Percentiles rank a stretch among this genome's conserved stretches.
phyloP scores from a whole-genome alignment of 1,140 invertebrate genomes.

The Drosophila subpulchrella region DNA sequence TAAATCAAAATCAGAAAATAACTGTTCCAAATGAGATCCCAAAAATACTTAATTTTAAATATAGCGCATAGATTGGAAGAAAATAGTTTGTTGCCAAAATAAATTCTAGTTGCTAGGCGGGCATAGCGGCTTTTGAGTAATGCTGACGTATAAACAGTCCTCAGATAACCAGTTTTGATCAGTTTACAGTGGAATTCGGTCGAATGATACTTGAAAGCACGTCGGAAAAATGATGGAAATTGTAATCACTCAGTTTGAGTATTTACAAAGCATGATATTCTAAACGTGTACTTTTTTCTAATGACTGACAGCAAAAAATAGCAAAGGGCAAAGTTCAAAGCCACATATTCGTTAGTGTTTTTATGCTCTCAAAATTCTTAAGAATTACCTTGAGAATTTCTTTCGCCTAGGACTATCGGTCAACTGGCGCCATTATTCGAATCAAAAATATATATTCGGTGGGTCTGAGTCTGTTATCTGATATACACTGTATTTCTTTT shows the following conservation, averaged over 20 bases:
- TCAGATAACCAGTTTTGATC: constrained; percentile 28
- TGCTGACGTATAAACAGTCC: constrained; percentile 9
- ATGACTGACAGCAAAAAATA: no score
- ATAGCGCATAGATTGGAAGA: background rate
- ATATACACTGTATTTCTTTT: background rate
- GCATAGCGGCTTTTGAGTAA: background rate
- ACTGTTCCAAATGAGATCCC: no score
- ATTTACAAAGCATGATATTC: background rate
- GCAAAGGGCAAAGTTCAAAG: background rate
- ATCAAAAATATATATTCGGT: background rate
- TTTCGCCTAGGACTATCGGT: background rate
- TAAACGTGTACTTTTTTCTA: no score
- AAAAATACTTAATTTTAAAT: background rate
- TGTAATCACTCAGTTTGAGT: background rate
- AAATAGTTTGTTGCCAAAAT: background rate
- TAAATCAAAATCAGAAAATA: no score
- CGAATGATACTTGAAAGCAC: background rate
- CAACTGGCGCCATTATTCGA: constrained; percentile 3
- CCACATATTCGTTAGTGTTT: background rate
- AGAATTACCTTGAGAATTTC: constrained; percentile 7
- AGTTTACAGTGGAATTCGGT: constrained; percentile 8
- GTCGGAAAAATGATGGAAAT: background rate
- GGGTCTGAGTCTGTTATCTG: constrained; percentile 5
- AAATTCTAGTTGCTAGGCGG: constrained; percentile 12
- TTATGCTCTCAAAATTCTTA: background rate